These are phyloP conservation scores for Rhagonycha fulva DNA, from an alignment of 2,888 invertebrate species.

Conservation along the genomic window DNA sequence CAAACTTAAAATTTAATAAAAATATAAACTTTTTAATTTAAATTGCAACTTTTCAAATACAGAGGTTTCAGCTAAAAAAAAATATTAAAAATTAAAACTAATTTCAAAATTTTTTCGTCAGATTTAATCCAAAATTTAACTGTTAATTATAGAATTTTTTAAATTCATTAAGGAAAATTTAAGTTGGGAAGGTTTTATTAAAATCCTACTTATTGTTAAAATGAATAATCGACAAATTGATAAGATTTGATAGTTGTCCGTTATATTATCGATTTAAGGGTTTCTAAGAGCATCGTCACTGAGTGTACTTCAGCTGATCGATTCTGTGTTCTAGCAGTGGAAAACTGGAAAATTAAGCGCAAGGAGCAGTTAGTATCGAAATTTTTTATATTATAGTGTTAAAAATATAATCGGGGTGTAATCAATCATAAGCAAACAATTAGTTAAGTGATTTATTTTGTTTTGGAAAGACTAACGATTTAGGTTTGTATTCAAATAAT, in stretches of 20 bases:
- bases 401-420: conserved; percentile 1
- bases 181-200: background rate
- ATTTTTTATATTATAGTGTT: background rate
- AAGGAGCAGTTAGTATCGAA: conserved; percentile 22
- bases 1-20: background rate
- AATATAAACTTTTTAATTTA: background rate
- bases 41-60: background rate
- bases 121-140: background rate
- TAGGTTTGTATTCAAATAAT: background rate
- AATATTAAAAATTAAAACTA: background rate
- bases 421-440: background rate
- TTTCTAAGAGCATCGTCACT: conserved; percentile 12
- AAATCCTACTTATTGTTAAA: background rate
- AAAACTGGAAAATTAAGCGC: conserved; percentile 29
- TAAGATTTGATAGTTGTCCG: conserved; percentile 10
- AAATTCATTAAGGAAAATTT: background rate
- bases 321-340: conserved; percentile 37
- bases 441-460: background rate
- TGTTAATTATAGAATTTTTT: background rate
- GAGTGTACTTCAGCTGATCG: conserved; percentile 53
- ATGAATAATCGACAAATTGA: background rate
- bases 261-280: conserved; percentile 23
- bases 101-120: background rate
- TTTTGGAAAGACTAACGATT: background rate
- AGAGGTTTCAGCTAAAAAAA: background rate